Percentiles rank a stretch among this genome's conserved stretches.
These are phyloP conservation scores for Indri indri DNA, from an alignment of 2,113 vertebrate species.

Conservation along the genomic window DNA sequence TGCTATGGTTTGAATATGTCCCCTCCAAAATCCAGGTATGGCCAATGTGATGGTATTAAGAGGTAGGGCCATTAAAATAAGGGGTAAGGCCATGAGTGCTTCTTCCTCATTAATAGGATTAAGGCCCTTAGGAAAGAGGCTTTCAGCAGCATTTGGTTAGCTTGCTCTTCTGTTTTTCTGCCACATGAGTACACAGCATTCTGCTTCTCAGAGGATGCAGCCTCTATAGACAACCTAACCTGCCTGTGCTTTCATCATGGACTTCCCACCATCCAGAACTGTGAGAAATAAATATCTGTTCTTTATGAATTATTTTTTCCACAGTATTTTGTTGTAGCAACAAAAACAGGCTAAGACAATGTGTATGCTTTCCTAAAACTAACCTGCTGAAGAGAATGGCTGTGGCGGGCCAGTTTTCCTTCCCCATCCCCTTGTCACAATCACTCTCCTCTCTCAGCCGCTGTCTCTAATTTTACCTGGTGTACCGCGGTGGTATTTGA, in stretches of 20 bases:
- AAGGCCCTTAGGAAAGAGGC: background rate
- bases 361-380: background rate
- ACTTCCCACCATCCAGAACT: background rate
- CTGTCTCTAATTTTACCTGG: background rate
- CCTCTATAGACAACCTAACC: background rate
- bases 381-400: background rate
- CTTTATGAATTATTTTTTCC: background rate
- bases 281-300: background rate
- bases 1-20: background rate
- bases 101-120: background rate
- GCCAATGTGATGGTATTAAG: background rate
- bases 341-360: background rate
- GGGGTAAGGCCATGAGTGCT: background rate
- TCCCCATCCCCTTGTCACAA: background rate
- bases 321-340: background rate
- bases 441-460: background rate
- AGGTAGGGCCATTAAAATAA: background rate
- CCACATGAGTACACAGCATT: background rate
- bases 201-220: background rate
- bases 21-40: background rate
- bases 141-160: too few species aligned
- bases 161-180: background rate
- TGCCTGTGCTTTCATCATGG: background rate
- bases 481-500: background rate
- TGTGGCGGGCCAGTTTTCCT: background rate